Evolutionary conservation across 2,797 vertebrate genomes (phyloP), one percentile per base, ranked within the genome.

Genomic region (Alcedo quadribrachys): DNA sequence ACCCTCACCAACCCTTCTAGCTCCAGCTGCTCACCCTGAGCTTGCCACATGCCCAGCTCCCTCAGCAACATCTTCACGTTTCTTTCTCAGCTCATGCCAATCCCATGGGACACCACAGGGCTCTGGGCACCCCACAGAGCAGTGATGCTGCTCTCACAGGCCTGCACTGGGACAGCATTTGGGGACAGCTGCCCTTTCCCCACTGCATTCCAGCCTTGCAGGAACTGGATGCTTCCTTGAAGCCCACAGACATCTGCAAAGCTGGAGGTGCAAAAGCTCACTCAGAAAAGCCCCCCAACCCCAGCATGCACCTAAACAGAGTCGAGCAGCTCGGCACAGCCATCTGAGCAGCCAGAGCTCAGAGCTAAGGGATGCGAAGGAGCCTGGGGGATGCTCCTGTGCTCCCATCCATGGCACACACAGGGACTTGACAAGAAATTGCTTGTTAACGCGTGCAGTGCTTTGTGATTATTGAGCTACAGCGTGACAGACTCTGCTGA

Each of bases 251-350:
- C 28, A 27, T 21, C 54, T 46, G 81, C 40, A 16, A 79, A 65
- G 75, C 58, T 24, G 42, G 53, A 58, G 57, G 24, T 50, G 81
- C 43, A 42, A 7, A 16, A 9, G 43, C 33, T 61, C 0, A 0
- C 33, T 61, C 0, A 0, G 53, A 33, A 16, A 57, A 82, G 12
- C 48, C 58, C 76, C 71, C 17, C 2, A 17, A 28, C 5, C 3
- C 11, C 1, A 0, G 17, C 10, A 3, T 2, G 10, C 0, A 12
- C 11, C 77, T 6, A 35, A 67, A 13, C 0, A 3, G 43, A 71
- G 46, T 2, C 1, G 3, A 68, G 55, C 35, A 63, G 55, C 65
- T 2, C 1, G 0, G 81, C 18, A 27, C 61, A 73, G 70, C 86
- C 45, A 18, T 35, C 35, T 33, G 61, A 92, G 75, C 79, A 60